Conservation (phyloP, 2,797 vertebrate species). For the Coluber constrictor region DNA sequence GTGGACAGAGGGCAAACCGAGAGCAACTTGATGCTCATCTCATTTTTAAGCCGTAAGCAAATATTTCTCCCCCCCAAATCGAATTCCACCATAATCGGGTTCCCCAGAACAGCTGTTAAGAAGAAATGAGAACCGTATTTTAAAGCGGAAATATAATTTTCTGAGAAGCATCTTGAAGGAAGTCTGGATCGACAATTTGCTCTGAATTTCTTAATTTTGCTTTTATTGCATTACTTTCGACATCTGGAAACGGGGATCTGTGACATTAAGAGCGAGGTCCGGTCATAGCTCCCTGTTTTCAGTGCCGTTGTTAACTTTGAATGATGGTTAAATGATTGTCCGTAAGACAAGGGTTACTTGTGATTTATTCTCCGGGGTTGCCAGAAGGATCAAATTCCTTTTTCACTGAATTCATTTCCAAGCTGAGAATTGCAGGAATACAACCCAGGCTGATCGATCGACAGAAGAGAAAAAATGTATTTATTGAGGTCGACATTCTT, state of each 20-base stretch:
- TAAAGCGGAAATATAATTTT: background rate
- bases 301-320: too few relatives aligned
- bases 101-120: background rate
- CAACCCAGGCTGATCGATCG: too few relatives aligned
- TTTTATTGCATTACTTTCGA: background rate
- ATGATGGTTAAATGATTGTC: too few relatives aligned
- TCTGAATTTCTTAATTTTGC: background rate
- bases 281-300: too few relatives aligned
- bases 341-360: too few relatives aligned
- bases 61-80: background rate
- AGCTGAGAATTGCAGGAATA: too few relatives aligned
- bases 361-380: too few relatives aligned
- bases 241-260: background rate
- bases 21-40: rapidly evolving
- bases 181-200: background rate
- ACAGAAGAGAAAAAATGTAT: too few relatives aligned
- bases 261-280: too few relatives aligned
- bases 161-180: background rate
- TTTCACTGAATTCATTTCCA: too few relatives aligned
- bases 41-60: background rate
- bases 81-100: background rate
- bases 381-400: too few relatives aligned
- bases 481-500: too few relatives aligned
- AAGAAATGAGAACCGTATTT: background rate
- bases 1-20: background rate